Evolutionary conservation across 2,888 invertebrate species (phyloP).

Genomic region (Zygothrica quintamaculata): DNA sequence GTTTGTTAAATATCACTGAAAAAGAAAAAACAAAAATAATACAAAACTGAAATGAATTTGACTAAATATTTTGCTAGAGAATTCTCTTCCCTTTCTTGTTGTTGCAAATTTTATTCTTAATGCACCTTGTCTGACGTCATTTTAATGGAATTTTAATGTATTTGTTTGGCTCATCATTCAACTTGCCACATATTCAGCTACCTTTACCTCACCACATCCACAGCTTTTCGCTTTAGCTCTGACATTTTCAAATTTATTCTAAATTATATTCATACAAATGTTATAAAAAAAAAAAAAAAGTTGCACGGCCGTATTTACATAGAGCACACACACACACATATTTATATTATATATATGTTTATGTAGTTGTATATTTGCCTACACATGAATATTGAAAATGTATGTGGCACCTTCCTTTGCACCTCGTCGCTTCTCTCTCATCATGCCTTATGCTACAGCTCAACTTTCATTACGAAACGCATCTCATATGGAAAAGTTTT

Average conservation of each 20-base stretch:
- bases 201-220: slow-evolving; percentile 14
- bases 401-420: slow-evolving; percentile 19
- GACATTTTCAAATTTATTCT: slow-evolving; percentile 55
- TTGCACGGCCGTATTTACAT: slow-evolving; percentile 63
- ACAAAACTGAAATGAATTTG: too few species aligned
- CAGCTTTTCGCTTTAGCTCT: slow-evolving; percentile 32
- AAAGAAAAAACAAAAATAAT: slow-evolving; percentile 18
- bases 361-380: slow-evolving; percentile 21
- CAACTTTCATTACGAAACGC: slow-evolving; percentile 76
- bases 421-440: neutral
- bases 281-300: too few species aligned
- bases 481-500: slow-evolving; percentile 74
- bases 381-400: slow-evolving; percentile 78
- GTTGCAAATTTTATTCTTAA: neutral
- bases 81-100: slow-evolving; percentile 2
- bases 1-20: neutral
- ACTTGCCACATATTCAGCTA: slow-evolving; percentile 3
- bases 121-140: slow-evolving; percentile 43
- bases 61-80: slow-evolving; percentile 29
- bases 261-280: slow-evolving; percentile 81
- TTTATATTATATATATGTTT: slow-evolving; percentile 7
- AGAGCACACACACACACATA: slow-evolving; percentile 34
- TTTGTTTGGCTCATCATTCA: slow-evolving; percentile 43
- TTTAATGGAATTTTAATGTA: slow-evolving; percentile 81
- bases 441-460: slow-evolving; percentile 7